Percentiles rank a stretch among this genome's conserved stretches.
phyloP scores from a whole-genome alignment of 2,797 vertebrate genomes.

The Sebastes nivosus region DNA sequence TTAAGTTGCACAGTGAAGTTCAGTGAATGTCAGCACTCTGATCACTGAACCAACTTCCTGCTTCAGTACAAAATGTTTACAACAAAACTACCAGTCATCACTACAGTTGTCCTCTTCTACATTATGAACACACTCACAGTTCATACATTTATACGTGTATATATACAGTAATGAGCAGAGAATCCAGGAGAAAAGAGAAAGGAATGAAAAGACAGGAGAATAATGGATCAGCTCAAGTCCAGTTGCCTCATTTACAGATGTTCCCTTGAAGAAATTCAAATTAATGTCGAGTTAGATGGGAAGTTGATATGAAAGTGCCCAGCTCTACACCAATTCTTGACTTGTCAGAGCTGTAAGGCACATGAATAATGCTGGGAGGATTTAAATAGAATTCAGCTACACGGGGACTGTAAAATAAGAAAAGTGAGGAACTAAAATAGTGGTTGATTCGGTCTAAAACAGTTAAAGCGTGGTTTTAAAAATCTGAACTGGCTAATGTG shows the following conservation, averaged over 20 bases:
- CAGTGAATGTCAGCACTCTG: not conserved
- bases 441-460: not conserved
- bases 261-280: not conserved
- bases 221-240: not conserved
- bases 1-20: not conserved
- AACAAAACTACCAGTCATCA: not conserved
- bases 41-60: not conserved
- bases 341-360: slow-evolving; percentile 30
- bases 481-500: not conserved
- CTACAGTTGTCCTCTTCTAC: not conserved
- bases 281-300: not conserved
- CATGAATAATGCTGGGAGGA: not conserved
- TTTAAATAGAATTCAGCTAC: not conserved
- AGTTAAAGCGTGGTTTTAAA: not conserved
- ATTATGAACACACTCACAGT: slow-evolving; percentile 9
- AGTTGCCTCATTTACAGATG: not conserved
- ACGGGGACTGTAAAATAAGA: not conserved
- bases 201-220: slow-evolving; percentile 3
- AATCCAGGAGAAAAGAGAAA: not conserved
- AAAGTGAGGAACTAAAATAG: too few relatives aligned
- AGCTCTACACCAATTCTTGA: not conserved
- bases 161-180: not conserved
- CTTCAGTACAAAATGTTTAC: not conserved
- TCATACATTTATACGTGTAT: slow-evolving; percentile 2
- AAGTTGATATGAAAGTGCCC: not conserved